phyloP scores from a whole-genome alignment of 2,797 vertebrate species.

The Stomatorhinus walkeri region DNA sequence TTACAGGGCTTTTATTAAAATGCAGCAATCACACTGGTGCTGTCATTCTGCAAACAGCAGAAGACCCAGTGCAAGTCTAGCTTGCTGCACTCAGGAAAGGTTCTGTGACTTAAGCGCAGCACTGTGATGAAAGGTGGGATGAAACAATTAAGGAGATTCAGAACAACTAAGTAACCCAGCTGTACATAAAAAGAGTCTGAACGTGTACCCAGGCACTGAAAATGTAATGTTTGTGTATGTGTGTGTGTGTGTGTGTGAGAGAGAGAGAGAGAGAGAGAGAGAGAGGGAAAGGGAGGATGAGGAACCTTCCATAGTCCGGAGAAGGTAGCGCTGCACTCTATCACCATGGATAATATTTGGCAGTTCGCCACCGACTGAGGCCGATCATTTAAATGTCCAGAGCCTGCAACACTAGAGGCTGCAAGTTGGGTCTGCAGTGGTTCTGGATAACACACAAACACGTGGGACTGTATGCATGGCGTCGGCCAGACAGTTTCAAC shows the following conservation, averaged over 20 bases:
- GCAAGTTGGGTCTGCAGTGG: conserved; percentile 86
- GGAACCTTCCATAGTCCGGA: conserved; percentile 96
- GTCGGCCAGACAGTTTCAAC: conserved; percentile 41
- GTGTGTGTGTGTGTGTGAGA: background rate
- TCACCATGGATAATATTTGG: conserved; percentile 74
- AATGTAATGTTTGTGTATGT: background rate
- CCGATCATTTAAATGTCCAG: conserved; percentile 76
- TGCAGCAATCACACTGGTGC: background rate
- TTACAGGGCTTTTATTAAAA: background rate
- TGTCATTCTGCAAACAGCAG: background rate
- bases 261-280: background rate
- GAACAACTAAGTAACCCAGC: background rate
- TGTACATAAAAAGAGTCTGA: background rate
- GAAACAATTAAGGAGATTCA: background rate
- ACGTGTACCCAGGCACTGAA: background rate
- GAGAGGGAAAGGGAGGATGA: conserved; percentile 71
- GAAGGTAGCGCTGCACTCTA: conserved; percentile 92
- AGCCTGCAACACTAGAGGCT: conserved; percentile 83
- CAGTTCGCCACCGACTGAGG: conserved; percentile 75
- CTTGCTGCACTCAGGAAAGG: background rate
- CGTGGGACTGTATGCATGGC: conserved; percentile 82
- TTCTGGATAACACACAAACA: conserved; percentile 95
- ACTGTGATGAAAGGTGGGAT: background rate
- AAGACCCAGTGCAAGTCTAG: background rate
- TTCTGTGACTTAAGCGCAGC: conserved; percentile 8